Conservation (phyloP, 92 coral and sea anemone genomes). For the Plumapathes pennacea region DNA sequence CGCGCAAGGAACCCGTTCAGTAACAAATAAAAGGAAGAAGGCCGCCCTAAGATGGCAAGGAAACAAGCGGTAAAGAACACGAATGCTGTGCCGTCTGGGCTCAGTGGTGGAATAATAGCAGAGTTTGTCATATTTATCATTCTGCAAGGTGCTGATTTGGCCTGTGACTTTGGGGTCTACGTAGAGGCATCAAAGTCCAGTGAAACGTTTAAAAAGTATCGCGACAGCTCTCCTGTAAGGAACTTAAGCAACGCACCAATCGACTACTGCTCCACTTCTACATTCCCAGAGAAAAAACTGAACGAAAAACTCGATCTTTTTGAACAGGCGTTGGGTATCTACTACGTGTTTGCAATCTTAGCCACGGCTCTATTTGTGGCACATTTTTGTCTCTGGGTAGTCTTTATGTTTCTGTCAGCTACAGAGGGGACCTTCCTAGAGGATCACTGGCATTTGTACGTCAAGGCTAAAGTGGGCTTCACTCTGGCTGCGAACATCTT, state of each 20-base stretch:
- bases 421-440: slow-evolving; percentile 76
- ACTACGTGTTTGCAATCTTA: slow-evolving; percentile 57
- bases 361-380: slow-evolving; percentile 72
- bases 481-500: slow-evolving; percentile 79
- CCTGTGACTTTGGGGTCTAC: slow-evolving; percentile 61
- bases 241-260: slow-evolving; percentile 53
- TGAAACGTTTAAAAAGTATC: slow-evolving; percentile 39
- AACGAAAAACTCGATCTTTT: slow-evolving; percentile 43
- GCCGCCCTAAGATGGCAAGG: slow-evolving; percentile 51
- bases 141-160: slow-evolving; percentile 91
- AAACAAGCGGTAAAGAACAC: slow-evolving; percentile 47
- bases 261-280: slow-evolving; percentile 64
- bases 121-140: slow-evolving; percentile 80
- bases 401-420: slow-evolving; percentile 59
- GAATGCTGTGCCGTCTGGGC: slow-evolving; percentile 74
- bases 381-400: slow-evolving; percentile 81
- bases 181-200: slow-evolving; percentile 53
- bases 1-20: no score
- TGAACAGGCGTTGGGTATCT: slow-evolving; percentile 53
- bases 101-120: slow-evolving; percentile 71
- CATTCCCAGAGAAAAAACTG: slow-evolving; percentile 60
- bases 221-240: slow-evolving; percentile 15
- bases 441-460: slow-evolving; percentile 77
- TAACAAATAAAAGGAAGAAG: no score
- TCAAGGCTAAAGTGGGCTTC: slow-evolving; percentile 68